Percentiles rank a stretch among this genome's conserved stretches.
Evolutionary conservation across 2,113 vertebrate species (phyloP).

Genomic region (Tupaia tana): DNA sequence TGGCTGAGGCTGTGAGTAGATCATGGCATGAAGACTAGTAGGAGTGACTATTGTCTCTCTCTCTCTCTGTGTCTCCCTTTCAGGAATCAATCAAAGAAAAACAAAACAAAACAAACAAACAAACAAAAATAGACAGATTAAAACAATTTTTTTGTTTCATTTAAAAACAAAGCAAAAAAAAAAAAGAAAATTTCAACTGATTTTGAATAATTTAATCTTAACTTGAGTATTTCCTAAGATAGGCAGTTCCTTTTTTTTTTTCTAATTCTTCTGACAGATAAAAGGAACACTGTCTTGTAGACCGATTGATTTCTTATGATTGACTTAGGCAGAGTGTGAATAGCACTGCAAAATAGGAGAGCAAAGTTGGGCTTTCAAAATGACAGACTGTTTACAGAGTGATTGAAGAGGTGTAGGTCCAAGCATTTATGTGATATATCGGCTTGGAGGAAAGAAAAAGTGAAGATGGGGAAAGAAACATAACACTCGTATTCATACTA

Average conservation of each 20-base stretch:
- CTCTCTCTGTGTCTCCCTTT: no score
- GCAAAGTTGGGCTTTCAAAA: slow-evolving; percentile 29
- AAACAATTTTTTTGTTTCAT: no score
- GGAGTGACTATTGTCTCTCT: no score
- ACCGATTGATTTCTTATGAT: not conserved
- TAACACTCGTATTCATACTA: not conserved
- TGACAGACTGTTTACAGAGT: slow-evolving; percentile 40
- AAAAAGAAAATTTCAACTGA: not conserved
- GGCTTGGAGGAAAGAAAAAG: not conserved
- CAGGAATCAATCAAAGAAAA: no score
- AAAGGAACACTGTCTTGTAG: not conserved
- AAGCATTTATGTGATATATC: accelerated
- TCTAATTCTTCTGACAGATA: not conserved
- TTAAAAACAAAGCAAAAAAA: no score
- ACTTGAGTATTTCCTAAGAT: not conserved
- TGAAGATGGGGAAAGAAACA: not conserved
- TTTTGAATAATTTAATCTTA: slow-evolving; percentile 53
- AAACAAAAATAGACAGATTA: no score
- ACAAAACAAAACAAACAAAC: no score
- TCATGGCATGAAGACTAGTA: no score
- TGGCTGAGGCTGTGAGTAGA: no score
- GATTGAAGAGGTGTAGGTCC: not conserved
- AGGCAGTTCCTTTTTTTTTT: not conserved
- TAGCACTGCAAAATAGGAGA: not conserved
- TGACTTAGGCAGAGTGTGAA: slow-evolving; percentile 60